Percentiles rank a stretch among this genome's conserved stretches.
Conservation (phyloP, 1,140 invertebrate species). For the Camponotus vicinus region DNA sequence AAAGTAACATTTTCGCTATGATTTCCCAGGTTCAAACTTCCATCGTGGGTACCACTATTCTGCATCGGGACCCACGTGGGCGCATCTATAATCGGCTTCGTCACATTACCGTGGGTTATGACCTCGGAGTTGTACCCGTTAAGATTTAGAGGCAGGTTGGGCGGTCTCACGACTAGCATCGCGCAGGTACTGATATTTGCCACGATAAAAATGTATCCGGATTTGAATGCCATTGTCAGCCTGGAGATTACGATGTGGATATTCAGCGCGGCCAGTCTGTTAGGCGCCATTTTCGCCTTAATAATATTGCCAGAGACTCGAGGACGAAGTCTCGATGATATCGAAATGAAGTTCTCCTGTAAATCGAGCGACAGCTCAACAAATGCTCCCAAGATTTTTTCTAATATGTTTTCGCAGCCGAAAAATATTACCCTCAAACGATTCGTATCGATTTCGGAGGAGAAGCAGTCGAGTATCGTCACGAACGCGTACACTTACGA, state of each 20-base stretch:
- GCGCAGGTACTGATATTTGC: conserved; percentile 90
- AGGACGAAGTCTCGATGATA: conserved; percentile 92
- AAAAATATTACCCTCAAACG: conserved; percentile 78
- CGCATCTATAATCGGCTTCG: conserved; percentile 91
- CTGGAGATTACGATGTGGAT: conserved; percentile 92
- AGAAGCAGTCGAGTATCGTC: conserved; percentile 70
- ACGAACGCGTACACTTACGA: conserved; percentile 77
- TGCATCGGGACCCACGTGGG: conserved; percentile 90
- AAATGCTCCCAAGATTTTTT: neutral
- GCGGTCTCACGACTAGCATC: conserved; percentile 90
- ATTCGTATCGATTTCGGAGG: conserved; percentile 76
- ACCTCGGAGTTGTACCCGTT: conserved; percentile 91
- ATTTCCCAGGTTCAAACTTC: conserved; percentile 71
- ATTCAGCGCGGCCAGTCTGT: conserved; percentile 90
- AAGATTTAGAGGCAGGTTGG: conserved; percentile 89
- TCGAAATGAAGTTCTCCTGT: conserved; percentile 88
- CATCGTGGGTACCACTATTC: conserved; percentile 86
- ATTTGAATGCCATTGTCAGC: conserved; percentile 86
- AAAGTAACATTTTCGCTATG: neutral
- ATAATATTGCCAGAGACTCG: conserved; percentile 93
- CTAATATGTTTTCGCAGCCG: conserved; percentile 58
- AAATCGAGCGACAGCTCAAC: neutral
- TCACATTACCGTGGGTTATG: conserved; percentile 92
- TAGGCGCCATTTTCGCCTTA: conserved; percentile 89
- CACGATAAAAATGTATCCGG: conserved; percentile 90